Base-by-base conservation (phyloP, 2,797 vertebrate genomes). In the Sternarchorhynchus goeldii region DNA sequence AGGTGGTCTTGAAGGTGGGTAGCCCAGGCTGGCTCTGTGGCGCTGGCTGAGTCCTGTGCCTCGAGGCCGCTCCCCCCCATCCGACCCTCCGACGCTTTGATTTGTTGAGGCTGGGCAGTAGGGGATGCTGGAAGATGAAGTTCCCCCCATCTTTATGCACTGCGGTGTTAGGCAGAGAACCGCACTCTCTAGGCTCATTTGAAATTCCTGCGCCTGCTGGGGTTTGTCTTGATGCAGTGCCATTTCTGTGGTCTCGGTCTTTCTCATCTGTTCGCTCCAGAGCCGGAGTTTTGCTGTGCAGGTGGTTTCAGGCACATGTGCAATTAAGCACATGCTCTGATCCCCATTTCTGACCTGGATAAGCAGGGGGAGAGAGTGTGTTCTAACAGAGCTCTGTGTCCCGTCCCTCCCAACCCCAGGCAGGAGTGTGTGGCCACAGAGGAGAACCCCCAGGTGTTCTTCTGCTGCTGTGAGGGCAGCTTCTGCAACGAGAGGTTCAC, bases 401-500 rank as follows among this genome's bases (percentile, higher is more conserved):
- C 18, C 25, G 25, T 25, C 25, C 18, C n/a, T 76, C 18, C 32
- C 60, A 50, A 39, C 63, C 5, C 50, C 89, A 99, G 97, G 72
- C 93, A 95, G 89, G 95, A 97, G 86, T 98, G 97, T 0, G 94
- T 99, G 59, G 97, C 96, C 75, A 98, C 95, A 0, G 96, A 98
- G 90, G 96, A 97, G 84, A 97, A 94, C 82, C 97, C 97, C 29
- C 96, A 98, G 90, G 95, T 99, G 39, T 99, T 97, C 90, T 98
- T 99, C 92, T 99, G 97, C 92, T 99, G 97, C 92, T 99, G 97
- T 1, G 97, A 99, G 84, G 97, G 95, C 80, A 95, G 95, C 90
- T 95, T 96, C 55, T 98, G 97, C 89, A 98, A 99, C 25, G 93
- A 97, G 86, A 93, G 90, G 55, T 98, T 99, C 85, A 96, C 94